phyloP scores from a whole-genome alignment of 30 jellyfish, hydroid and myxozoan species.

The Hydractinia symbiolongicarpus region DNA sequence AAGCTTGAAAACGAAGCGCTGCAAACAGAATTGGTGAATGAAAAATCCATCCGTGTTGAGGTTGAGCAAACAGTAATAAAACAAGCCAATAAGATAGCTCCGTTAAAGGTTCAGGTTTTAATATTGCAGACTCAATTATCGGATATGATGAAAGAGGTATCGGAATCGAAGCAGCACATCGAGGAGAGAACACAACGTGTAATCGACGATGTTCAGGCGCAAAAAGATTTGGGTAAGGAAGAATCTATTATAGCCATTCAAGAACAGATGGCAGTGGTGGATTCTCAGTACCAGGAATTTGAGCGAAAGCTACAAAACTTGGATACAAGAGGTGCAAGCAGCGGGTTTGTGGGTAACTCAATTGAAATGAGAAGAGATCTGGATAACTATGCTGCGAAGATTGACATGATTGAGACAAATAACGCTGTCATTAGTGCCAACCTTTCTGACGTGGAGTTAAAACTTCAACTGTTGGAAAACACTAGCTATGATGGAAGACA shows the following conservation, averaged over 20 bases:
- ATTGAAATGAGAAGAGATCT: slow-evolving; percentile 1
- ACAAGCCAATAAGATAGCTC: background rate
- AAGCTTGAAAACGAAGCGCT: slow-evolving; percentile 1
- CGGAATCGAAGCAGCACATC: background rate
- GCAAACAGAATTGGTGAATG: background rate
- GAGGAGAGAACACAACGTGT: background rate
- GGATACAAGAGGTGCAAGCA: background rate
- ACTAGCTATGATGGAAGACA: slow-evolving; percentile 63
- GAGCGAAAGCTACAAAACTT: slow-evolving; percentile 15
- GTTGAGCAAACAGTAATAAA: background rate
- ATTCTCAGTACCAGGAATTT: background rate
- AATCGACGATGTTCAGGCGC: background rate
- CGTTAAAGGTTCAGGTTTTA: background rate
- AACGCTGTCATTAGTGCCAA: slow-evolving; percentile 19
- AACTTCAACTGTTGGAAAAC: slow-evolving; percentile 60
- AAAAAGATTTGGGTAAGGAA: background rate
- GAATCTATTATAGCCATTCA: background rate
- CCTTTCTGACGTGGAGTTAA: slow-evolving; percentile 62
- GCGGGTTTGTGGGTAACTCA: background rate
- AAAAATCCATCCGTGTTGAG: background rate
- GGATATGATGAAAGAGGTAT: background rate
- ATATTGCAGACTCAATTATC: background rate
- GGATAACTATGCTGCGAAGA: background rate
- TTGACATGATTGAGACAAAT: slow-evolving; percentile 17
- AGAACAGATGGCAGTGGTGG: background rate